phyloP scores from a whole-genome alignment of 1,140 invertebrate genomes.

The Dendroctonus ponderosae region DNA sequence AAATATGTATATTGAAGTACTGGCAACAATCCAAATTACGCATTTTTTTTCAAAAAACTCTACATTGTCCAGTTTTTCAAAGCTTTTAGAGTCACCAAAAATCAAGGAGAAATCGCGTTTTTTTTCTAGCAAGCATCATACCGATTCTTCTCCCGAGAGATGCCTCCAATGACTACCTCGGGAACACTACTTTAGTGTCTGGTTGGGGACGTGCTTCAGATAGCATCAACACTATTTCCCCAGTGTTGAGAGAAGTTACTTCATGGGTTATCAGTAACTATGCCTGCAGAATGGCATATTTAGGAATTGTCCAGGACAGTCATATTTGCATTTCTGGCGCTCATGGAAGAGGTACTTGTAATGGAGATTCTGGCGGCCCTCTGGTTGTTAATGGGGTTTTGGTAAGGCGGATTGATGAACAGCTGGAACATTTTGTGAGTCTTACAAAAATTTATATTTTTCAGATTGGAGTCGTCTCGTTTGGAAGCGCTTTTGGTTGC shows the following conservation, averaged over 20 bases:
- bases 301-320: slow-evolving; percentile 47
- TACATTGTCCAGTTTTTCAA: no score
- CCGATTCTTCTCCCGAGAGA: slow-evolving; percentile 52
- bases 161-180: slow-evolving; percentile 26
- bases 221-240: slow-evolving; percentile 41
- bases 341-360: slow-evolving; percentile 49
- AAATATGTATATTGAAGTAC: no score
- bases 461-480: slow-evolving; percentile 58
- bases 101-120: neutral
- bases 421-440: no score
- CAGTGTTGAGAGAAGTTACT: slow-evolving; percentile 43
- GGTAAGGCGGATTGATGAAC: slow-evolving; percentile 1
- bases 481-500: slow-evolving; percentile 56
- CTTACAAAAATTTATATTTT: slow-evolving; percentile 28
- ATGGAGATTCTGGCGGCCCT: slow-evolving; percentile 55
- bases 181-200: slow-evolving; percentile 48
- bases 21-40: no score
- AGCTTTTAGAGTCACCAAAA: no score
- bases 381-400: slow-evolving; percentile 43
- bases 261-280: slow-evolving; percentile 44
- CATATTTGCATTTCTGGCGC: slow-evolving; percentile 54
- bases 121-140: slow-evolving; percentile 53
- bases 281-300: slow-evolving; percentile 44
- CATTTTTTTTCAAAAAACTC: no score
- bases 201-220: slow-evolving; percentile 56